A percentile compares a stretch with the other conserved stretches of the same genome.
These are phyloP conservation scores for Leptinotarsa defecta DNA, from an alignment of 1,140 invertebrate genomes.

Conservation along the genomic window DNA sequence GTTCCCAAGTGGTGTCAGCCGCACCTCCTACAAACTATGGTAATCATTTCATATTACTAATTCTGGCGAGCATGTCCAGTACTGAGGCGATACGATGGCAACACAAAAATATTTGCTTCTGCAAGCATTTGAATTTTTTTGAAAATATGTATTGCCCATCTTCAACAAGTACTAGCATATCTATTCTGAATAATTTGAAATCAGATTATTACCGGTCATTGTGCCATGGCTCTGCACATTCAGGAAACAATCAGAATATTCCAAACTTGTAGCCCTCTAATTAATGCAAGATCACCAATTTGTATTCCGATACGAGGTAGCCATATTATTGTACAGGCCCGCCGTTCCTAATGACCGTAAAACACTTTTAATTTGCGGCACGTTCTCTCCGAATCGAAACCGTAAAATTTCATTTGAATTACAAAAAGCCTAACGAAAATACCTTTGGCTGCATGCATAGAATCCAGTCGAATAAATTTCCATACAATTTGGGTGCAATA, in stretches of 20 bases:
- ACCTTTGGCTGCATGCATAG: not conserved
- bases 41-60: constrained; percentile 10
- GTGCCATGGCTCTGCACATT: no score
- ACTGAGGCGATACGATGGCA: not conserved
- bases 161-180: not conserved
- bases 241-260: not conserved
- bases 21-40: constrained; percentile 11
- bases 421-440: not conserved
- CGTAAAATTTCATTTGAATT: not conserved
- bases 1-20: not conserved
- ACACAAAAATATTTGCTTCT: not conserved
- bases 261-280: not conserved
- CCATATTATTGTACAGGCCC: not conserved
- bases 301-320: not conserved
- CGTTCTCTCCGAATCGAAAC: constrained; percentile 2
- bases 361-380: constrained; percentile 8
- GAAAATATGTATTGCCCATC: not conserved
- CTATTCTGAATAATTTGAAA: no score
- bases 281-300: not conserved
- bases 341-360: not conserved
- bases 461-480: not conserved
- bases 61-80: not conserved
- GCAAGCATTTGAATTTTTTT: not conserved
- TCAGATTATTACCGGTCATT: no score
- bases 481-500: constrained; percentile 8